A percentile compares a stretch with the other conserved stretches of the same genome.
phyloP scores from a whole-genome alignment of 2,888 invertebrate genomes.

The Drosophila merina region DNA sequence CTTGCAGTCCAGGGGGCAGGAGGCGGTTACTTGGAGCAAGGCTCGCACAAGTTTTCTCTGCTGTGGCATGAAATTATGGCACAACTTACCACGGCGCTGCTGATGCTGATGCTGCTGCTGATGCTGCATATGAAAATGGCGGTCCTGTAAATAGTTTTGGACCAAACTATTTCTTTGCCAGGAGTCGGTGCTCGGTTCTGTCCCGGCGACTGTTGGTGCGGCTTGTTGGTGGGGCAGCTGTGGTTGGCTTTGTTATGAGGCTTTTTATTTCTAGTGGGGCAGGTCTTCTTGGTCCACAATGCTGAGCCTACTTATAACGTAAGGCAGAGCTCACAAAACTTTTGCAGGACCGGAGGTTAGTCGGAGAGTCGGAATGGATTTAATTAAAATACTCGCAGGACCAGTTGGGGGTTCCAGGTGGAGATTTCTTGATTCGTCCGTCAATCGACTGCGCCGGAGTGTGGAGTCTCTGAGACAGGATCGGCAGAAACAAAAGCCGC shows the following conservation, averaged over 20 bases:
- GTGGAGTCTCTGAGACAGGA: slow-evolving; percentile 21
- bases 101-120: slow-evolving; percentile 38
- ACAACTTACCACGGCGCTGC: slow-evolving; percentile 61
- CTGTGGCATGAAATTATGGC: slow-evolving; percentile 75
- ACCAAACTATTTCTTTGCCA: slow-evolving; percentile 66
- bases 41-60: slow-evolving; percentile 70
- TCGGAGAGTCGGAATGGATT: slow-evolving; percentile 46
- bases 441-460: slow-evolving; percentile 46
- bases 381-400: slow-evolving; percentile 64
- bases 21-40: slow-evolving; percentile 5
- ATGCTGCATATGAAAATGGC: slow-evolving; percentile 72
- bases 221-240: slow-evolving; percentile 35
- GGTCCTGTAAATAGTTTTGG: slow-evolving; percentile 67
- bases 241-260: slow-evolving; percentile 67
- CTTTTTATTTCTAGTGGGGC: slow-evolving; percentile 10
- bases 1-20: neutral
- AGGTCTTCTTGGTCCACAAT: slow-evolving; percentile 43
- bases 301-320: slow-evolving; percentile 57
- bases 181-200: slow-evolving; percentile 3
- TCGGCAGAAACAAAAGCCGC: slow-evolving; percentile 48
- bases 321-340: slow-evolving; percentile 37
- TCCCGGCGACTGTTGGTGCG: slow-evolving; percentile 16
- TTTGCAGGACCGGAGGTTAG: slow-evolving; percentile 37
- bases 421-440: slow-evolving; percentile 57
- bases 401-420: slow-evolving; percentile 13